Conservation (phyloP, 2,113 vertebrate species). For the Leptodactylus fuscus region DNA sequence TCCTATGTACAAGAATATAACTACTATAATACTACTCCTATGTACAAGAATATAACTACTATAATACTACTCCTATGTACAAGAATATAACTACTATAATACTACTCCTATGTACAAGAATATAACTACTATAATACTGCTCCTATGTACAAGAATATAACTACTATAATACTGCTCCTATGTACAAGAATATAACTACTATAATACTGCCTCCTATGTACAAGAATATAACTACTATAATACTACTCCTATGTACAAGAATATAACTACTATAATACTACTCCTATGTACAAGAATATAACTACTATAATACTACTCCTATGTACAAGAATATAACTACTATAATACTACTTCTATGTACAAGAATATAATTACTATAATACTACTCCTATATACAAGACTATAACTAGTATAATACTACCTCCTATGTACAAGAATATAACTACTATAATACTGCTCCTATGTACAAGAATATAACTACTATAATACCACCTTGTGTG, state of each 20-base stretch:
- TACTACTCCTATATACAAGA: too few relatives aligned
- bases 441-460: neutral
- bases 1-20: neutral
- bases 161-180: slow-evolving; percentile 10
- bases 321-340: neutral
- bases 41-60: slow-evolving; percentile 3
- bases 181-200: neutral
- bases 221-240: slow-evolving; percentile 5
- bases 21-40: neutral
- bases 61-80: neutral
- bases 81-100: slow-evolving; percentile 4
- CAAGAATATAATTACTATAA: too few relatives aligned
- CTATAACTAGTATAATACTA: too few relatives aligned
- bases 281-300: neutral
- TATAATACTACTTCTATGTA: neutral
- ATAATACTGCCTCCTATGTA: slow-evolving; percentile 6
- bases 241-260: neutral
- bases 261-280: neutral
- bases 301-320: slow-evolving; percentile 1
- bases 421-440: too few relatives aligned
- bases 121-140: slow-evolving; percentile 17
- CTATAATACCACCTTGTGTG: too few relatives aligned
- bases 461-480: neutral
- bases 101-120: slow-evolving; percentile 7
- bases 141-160: neutral